Evolutionary conservation across 2,888 invertebrate genomes (phyloP).

Genomic region (Chrysopilus asiliformis): DNA sequence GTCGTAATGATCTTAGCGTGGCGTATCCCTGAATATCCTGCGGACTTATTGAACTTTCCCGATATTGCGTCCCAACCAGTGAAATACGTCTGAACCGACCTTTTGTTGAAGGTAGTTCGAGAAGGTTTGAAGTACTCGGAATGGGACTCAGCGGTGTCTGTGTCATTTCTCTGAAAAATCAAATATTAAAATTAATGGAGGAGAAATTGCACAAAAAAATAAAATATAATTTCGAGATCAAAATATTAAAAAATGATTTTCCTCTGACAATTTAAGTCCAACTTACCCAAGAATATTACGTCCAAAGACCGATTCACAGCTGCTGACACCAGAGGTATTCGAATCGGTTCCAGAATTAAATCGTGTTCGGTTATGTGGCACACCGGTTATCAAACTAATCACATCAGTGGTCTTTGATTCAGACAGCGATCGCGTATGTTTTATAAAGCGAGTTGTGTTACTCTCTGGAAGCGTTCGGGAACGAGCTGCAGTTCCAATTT

Average conservation of each 20-base stretch:
- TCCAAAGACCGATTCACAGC: slow-evolving; percentile 59
- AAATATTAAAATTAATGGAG: slow-evolving; percentile 2
- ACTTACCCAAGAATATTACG: slow-evolving; percentile 44
- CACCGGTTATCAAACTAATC: slow-evolving; percentile 25
- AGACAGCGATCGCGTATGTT: slow-evolving; percentile 50
- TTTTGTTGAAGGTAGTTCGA: slow-evolving; percentile 37
- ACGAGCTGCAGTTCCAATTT: slow-evolving; percentile 19
- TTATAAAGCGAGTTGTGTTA: slow-evolving; percentile 29
- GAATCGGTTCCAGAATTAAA: slow-evolving; percentile 56
- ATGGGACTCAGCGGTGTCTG: slow-evolving; percentile 75
- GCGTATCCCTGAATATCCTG: slow-evolving; percentile 66
- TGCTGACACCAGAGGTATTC: slow-evolving; percentile 70
- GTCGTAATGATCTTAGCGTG: slow-evolving; percentile 53
- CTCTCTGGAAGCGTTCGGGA: slow-evolving; percentile 43
- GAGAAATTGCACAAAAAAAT: too few species aligned
- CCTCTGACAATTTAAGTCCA: too few species aligned
- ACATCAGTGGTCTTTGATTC: slow-evolving; percentile 57
- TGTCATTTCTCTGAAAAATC: slow-evolving; percentile 45
- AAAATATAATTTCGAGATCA: too few species aligned
- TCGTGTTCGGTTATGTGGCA: slow-evolving; percentile 38
- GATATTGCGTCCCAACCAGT: slow-evolving; percentile 25
- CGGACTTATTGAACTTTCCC: slow-evolving; percentile 44
- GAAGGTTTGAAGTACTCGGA: slow-evolving; percentile 66
- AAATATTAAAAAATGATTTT: too few species aligned
- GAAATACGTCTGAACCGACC: slow-evolving; percentile 26